Evolutionary conservation across 2,888 invertebrate species (phyloP), one percentile per base, ranked within the genome.

Genomic region (Campoletis raptor): DNA sequence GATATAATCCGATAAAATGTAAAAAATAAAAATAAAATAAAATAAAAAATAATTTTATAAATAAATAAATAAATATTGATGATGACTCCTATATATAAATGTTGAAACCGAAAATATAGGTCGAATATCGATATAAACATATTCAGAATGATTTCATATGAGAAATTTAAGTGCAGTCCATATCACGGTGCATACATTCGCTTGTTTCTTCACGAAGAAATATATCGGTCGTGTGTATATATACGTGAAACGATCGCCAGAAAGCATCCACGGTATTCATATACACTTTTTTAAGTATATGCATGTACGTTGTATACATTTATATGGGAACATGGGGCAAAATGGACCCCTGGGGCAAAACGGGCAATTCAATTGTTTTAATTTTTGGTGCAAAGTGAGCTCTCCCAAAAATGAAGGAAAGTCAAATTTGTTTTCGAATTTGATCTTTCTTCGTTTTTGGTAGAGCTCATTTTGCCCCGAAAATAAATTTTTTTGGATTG

Each of bases 151-250:
- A 80, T 87, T 89, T 91, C 90, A 91, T 89, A 87, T 81, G 88
- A 89, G 69, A 86, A 89, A 89, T 91, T 92, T 90, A 90, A 90
- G 88, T 90, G 89, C 90, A 88, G 89, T 85, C 83, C 81, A 89
- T 90, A 90, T 89, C 86, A 90, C 86, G 82, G 87, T 15, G 45
- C 40, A 70, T 70, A 45, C 61, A 67, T 37, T 37, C 18, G 77
- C 67, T n/a, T 24, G 66, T 78, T 73, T 30, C 54, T 52, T 15
- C 52, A 66, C 37, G 72, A 76, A 79, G 30, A 70, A 79, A 70
- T 61, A 61, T 61, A 30, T 42, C 52, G 67, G 24, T 12, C 12
- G 52, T 57, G 57, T 40, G 69, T 66, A 30, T 66, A 30, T 66
- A 67, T 73, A 67, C 73, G 74, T 67, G 52, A 61, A 24, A 45